These are phyloP conservation scores for Conus betulinus DNA, from an alignment of 1,140 invertebrate species.

Conservation along the genomic window DNA sequence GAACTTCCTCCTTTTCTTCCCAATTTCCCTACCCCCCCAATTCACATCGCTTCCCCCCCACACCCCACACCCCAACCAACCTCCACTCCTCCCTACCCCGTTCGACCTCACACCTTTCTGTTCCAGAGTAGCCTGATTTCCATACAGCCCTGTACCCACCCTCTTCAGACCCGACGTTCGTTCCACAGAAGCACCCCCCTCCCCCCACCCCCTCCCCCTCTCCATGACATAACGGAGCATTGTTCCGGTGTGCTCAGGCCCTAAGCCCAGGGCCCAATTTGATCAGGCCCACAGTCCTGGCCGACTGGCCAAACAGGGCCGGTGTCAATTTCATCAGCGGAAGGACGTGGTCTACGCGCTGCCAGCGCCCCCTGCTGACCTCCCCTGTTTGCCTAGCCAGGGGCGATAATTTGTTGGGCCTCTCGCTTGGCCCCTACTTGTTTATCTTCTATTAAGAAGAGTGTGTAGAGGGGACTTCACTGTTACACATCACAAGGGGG, in stretches of 20 bases:
- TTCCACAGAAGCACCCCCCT: too few species aligned
- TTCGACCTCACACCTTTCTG: too few species aligned
- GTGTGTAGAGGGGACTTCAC: conserved; percentile 21
- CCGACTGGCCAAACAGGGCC: neutral
- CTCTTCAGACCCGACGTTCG: too few species aligned
- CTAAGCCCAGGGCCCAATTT: neutral
- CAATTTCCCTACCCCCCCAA: too few species aligned
- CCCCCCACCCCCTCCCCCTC: too few species aligned
- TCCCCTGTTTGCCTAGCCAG: conserved; percentile 16
- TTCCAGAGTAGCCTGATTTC: too few species aligned
- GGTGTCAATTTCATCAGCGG: conserved; percentile 23
- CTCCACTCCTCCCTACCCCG: too few species aligned
- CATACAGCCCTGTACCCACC: too few species aligned
- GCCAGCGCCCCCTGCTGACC: conserved; percentile 1
- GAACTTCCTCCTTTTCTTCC: too few species aligned
- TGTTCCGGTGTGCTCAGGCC: neutral
- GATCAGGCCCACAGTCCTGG: neutral
- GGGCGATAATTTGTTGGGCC: conserved; percentile 32
- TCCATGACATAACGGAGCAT: neutral
- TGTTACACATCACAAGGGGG: conserved; percentile 13
- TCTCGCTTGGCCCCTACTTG: conserved; percentile 25
- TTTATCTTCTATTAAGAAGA: conserved; percentile 32
- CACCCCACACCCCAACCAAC: too few species aligned
- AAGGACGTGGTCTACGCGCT: conserved; percentile 17
- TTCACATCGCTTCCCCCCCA: too few species aligned